phyloP scores from a whole-genome alignment of 2,113 vertebrate genomes.

The Saccopteryx leptura region DNA sequence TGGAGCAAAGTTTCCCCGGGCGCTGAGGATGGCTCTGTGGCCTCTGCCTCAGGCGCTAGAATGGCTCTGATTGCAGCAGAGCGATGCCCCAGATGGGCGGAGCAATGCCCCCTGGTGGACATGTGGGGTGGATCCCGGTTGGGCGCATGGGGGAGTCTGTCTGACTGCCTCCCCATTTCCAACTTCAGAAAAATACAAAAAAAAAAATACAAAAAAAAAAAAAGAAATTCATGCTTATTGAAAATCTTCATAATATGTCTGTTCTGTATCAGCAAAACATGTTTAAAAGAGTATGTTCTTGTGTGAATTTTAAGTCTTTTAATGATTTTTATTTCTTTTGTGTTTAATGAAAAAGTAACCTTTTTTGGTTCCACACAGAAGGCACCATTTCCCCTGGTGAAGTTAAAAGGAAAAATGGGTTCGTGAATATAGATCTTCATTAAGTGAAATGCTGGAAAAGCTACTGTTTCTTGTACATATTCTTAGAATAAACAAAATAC shows the following conservation, averaged over 20 bases:
- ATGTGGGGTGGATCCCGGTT: too few relatives aligned
- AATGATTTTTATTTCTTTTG: slow-evolving; percentile 19
- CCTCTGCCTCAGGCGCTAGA: too few relatives aligned
- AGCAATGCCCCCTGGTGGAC: too few relatives aligned
- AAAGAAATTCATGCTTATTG: not conserved
- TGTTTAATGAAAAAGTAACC: slow-evolving; percentile 4
- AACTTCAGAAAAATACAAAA: too few relatives aligned
- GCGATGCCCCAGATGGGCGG: too few relatives aligned
- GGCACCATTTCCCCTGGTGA: not conserved
- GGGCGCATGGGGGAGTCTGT: too few relatives aligned
- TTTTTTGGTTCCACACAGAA: slow-evolving; percentile 42
- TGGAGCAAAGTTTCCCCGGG: too few relatives aligned
- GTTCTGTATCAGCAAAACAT: not conserved
- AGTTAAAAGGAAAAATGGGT: not conserved
- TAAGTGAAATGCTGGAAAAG: not conserved
- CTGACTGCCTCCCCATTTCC: too few relatives aligned
- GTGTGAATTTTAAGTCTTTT: slow-evolving; percentile 9
- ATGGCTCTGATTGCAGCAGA: too few relatives aligned
- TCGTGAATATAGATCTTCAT: slow-evolving; percentile 46
- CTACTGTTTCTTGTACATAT: not conserved
- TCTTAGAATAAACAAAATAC: slow-evolving; percentile 26
- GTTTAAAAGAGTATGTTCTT: not conserved
- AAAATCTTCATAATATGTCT: slow-evolving; percentile 25
- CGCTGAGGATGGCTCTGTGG: too few relatives aligned
- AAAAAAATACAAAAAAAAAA: too few relatives aligned